Percentiles rank a stretch among this genome's conserved stretches.
Evolutionary conservation across 1,140 invertebrate genomes (phyloP).

Genomic region (Zaprionus ghesquierei): DNA sequence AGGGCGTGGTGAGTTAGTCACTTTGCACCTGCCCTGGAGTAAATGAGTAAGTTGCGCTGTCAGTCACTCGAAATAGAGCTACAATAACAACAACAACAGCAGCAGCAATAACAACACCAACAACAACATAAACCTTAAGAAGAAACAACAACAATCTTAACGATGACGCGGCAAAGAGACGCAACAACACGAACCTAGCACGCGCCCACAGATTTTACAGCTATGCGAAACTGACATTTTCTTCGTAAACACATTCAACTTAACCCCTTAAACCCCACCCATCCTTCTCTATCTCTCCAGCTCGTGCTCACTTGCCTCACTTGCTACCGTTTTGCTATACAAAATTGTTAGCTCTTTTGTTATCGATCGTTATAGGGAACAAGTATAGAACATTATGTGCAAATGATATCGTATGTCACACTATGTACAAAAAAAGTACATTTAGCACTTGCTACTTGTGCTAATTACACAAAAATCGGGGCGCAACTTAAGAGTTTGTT

Average conservation of each 20-base stretch:
- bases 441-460: constrained; percentile 7
- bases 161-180: constrained; percentile 7
- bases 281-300: neutral
- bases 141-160: neutral
- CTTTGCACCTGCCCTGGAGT: neutral
- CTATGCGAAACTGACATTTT: constrained; percentile 35
- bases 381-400: neutral
- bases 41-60: constrained; percentile 46
- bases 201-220: constrained; percentile 29
- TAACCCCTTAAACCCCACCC: neutral
- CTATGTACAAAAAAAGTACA: neutral
- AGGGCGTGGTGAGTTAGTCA: neutral
- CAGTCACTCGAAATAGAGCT: constrained; percentile 13
- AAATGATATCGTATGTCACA: neutral
- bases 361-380: neutral
- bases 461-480: constrained; percentile 21
- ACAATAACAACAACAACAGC: neutral
- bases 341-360: constrained; percentile 51
- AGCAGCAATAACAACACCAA: no score
- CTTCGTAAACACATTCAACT: neutral
- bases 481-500: constrained; percentile 68
- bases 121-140: no score
- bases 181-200: constrained; percentile 1
- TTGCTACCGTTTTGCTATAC: neutral
- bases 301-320: no score